Evolutionary conservation across 2,113 vertebrate genomes (phyloP).

Genomic region (Megalops atlanticus): DNA sequence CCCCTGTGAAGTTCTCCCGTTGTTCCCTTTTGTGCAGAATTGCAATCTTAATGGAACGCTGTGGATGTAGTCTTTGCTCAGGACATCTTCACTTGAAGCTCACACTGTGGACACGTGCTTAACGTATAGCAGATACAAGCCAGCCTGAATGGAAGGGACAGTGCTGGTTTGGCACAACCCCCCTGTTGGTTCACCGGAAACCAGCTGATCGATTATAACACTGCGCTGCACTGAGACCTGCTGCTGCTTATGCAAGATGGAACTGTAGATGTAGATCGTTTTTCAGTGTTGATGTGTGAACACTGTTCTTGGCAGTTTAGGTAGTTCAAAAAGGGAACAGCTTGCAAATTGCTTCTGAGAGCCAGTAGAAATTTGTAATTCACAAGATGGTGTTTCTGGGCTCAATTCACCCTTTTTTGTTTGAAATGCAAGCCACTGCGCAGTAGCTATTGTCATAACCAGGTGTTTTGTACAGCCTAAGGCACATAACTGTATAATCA

Average conservation of each 20-base stretch:
- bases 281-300: background rate
- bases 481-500: background rate
- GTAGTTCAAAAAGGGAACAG: background rate
- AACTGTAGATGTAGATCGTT: background rate
- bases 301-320: background rate
- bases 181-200: background rate
- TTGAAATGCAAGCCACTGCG: background rate
- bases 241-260: constrained; percentile 2
- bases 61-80: background rate
- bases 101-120: background rate
- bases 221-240: background rate
- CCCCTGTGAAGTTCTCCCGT: too few relatives aligned
- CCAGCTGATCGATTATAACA: background rate
- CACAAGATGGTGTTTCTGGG: background rate
- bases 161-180: background rate
- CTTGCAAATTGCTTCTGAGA: background rate
- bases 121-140: background rate
- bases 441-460: constrained; percentile 8
- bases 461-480: constrained; percentile 1
- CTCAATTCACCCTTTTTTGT: background rate
- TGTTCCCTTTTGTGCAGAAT: background rate
- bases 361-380: background rate
- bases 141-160: background rate
- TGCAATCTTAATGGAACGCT: background rate
- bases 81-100: background rate